Evolutionary conservation across 2,888 invertebrate species (phyloP), one percentile per base, ranked within the genome.

Genomic region (Panzeria rudis): DNA sequence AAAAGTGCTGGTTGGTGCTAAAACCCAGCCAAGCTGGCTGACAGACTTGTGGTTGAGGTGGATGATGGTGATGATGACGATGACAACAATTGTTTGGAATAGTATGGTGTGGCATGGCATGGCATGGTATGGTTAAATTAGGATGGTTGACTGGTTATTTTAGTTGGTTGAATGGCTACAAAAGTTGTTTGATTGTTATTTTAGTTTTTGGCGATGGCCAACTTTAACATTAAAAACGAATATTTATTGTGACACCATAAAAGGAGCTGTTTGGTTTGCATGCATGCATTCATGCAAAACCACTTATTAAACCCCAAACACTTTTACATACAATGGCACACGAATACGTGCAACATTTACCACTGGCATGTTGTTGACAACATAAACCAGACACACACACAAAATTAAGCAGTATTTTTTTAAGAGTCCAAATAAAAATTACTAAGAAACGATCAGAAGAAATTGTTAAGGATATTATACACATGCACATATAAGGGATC

Each of bases 201-300:
- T 71, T 29, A 17, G 64, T 78, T 82, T 82, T 82, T 82, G 82
- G 77, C 44, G 81, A 82, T 85, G 82, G 85, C 85, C 78, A 85
- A 85, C 69, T 81, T 84, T 81, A 77, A 72, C 61, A 54, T 77
- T 50, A 64, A 85, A n/a, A 78, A 76, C 50, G 81, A 78, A 85
- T 75, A 85, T 82, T 85, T 85, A 85, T 85, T 69, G 85, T 82
- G 82, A 75, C 69, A 79, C 85, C 82, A 82, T 82, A 85, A 85
- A 85, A 82, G 85, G 85, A 79, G 75, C 38, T 76, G 68, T 41
- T 71, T 50, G 78, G 76, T 71, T 77, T 84, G 76, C 72, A 85
- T 78, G 81, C 73, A 66, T 76, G 52, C 82, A 61, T 66, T 59
- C 62, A 79, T 54, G 54, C 73, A 73, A 69, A 41, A 15, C 50